Conservation (phyloP, 2,113 vertebrate species). For the Psilopsiagon aurifrons region DNA sequence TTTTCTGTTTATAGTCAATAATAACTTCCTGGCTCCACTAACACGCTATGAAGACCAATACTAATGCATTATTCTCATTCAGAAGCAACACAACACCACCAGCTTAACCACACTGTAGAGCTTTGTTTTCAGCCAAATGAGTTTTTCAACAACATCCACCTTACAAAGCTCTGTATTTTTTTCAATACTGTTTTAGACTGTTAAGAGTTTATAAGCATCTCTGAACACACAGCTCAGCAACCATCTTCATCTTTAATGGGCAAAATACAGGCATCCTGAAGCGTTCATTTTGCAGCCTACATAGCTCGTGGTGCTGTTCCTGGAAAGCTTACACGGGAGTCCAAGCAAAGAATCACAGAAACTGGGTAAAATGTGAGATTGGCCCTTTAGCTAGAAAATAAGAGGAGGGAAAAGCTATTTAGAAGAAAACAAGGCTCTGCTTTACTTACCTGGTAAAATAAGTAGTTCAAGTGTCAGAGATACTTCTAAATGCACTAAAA, state of each 20-base stretch:
- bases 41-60: neutral
- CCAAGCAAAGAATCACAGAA: neutral
- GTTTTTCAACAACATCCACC: neutral
- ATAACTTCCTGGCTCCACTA: neutral
- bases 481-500: neutral
- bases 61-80: conserved; percentile 52
- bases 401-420: neutral
- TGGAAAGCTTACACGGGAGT: neutral
- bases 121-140: conserved; percentile 10
- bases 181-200: neutral
- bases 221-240: neutral
- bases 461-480: neutral
- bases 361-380: neutral
- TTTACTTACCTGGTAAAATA: neutral
- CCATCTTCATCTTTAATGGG: neutral
- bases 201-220: neutral
- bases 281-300: neutral
- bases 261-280: neutral
- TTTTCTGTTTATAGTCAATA: neutral
- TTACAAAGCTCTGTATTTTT: neutral
- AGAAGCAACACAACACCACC: neutral
- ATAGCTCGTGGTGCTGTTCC: neutral
- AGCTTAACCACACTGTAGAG: neutral
- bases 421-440: neutral
- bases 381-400: neutral